Base-by-base conservation (phyloP, 1,140 invertebrate species). In the Alviniconcha marisindica region DNA sequence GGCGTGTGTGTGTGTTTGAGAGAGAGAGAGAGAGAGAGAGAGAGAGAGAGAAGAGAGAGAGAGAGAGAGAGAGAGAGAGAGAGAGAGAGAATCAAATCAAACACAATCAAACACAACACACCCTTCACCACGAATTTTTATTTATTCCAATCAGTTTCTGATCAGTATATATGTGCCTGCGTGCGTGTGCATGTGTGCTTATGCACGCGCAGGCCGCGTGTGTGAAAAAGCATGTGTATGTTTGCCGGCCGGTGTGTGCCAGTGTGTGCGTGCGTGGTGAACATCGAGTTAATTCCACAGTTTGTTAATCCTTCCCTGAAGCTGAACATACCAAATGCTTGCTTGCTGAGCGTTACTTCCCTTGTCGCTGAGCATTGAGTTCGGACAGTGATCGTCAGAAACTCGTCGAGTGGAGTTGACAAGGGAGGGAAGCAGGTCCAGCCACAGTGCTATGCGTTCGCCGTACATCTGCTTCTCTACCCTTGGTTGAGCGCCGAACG, bases 371-470 rank as follows among this genome's bases (percentile, higher is more conserved):
- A n/a, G n/a, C n/a, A n/a, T n/a, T n/a, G n/a, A n/a, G n/a, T n/a
- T n/a, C n/a, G n/a, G 48, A 51, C 48, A 51, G 48, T 12, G 48
- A 51, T 51, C 10, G 48, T 51, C 10, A 51, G 48, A 51, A n/a
- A n/a, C n/a, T n/a, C n/a, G n/a, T 31, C 44, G 40, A 18, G 78
- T 66, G 60, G 33, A 60, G 38, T 56, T 56, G 24, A 63, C 24
- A 36, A 80, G 54, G 40, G 56, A 60, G 33, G 60, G 60, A 63
- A 80, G 18, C 56, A 80, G 78, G 40, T 80, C 56, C 78, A 80
- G 36, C 78, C 78, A 80, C 51, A 66, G 54, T 12, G 78, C 56
- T 24, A 80, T 21, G 14, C 78, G 78, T 42, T 80, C 44, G 15
- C 10, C 24, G 38, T 66, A 66, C 56, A 80, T 33, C 24, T 80